Evolutionary conservation across 2,797 vertebrate genomes (phyloP).

Genomic region (Eremophila alpestris): DNA sequence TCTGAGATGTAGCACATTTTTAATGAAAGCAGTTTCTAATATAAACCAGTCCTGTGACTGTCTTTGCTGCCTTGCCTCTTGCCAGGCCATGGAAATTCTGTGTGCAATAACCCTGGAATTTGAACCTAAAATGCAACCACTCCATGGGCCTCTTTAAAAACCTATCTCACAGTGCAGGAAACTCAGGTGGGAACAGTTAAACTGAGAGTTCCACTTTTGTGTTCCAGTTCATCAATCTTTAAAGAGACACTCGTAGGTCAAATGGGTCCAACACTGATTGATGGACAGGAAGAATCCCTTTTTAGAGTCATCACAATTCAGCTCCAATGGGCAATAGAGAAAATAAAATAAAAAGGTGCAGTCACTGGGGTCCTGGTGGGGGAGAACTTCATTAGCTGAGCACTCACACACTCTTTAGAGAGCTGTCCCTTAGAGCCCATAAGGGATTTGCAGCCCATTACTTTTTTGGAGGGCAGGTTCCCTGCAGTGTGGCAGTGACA

Average conservation of each 20-base stretch:
- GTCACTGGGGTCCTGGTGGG: neutral
- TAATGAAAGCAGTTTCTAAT: constrained; percentile 3
- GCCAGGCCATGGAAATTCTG: neutral
- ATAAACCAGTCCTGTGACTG: neutral
- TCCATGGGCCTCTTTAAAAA: neutral
- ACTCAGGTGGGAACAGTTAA: constrained; percentile 43
- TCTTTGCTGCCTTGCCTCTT: neutral
- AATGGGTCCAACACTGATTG: constrained; percentile 32
- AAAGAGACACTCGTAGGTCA: constrained; percentile 58
- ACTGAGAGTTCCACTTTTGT: constrained; percentile 48
- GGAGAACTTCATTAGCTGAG: constrained; percentile 9
- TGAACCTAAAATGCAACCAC: neutral
- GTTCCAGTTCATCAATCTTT: constrained; percentile 66
- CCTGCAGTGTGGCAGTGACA: neutral
- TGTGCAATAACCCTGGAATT: neutral
- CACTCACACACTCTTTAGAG: neutral
- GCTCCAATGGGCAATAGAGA: constrained; percentile 23
- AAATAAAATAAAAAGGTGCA: neutral
- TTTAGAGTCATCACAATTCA: constrained; percentile 39
- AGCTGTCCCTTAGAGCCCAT: neutral
- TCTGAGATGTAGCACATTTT: neutral
- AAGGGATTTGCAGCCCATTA: neutral
- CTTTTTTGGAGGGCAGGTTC: neutral
- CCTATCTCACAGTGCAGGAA: neutral
- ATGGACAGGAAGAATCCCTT: constrained; percentile 38